These are phyloP conservation scores for Triplophysa bombifrons DNA, from an alignment of 2,797 vertebrate genomes.

Conservation along the genomic window DNA sequence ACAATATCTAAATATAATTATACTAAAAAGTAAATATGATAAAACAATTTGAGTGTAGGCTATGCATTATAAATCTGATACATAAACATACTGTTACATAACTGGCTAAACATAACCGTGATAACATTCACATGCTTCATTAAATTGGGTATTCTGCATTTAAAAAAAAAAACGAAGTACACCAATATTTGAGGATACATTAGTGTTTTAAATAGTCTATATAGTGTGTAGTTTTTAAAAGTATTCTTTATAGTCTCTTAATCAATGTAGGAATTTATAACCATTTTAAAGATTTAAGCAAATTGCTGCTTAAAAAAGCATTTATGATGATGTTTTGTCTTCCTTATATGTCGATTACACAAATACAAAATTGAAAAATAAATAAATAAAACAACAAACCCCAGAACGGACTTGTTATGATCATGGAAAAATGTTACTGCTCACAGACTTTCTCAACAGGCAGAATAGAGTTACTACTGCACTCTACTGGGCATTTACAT, in stretches of 20 bases:
- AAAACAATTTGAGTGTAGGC: slow-evolving; percentile 2
- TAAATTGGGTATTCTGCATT: background rate
- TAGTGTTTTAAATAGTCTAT: no score
- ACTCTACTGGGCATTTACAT: slow-evolving; percentile 36
- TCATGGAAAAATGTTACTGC: background rate
- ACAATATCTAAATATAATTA: background rate
- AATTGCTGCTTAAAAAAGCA: no score
- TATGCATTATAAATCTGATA: slow-evolving; percentile 7
- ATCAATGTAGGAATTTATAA: no score
- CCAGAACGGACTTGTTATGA: background rate
- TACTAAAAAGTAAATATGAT: background rate
- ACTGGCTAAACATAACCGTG: background rate
- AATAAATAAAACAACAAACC: background rate
- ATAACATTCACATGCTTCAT: slow-evolving; percentile 11
- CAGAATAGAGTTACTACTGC: slow-evolving; percentile 18
- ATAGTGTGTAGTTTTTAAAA: no score
- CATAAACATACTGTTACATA: background rate
- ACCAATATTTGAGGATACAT: no score
- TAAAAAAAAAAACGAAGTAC: no score
- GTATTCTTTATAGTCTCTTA: no score
- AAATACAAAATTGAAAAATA: background rate
- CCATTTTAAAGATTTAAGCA: no score
- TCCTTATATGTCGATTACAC: no score
- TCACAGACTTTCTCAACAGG: background rate
- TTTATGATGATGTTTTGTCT: no score